phyloP scores from a whole-genome alignment of 2,888 invertebrate genomes.

The Ennomos quercinarius region DNA sequence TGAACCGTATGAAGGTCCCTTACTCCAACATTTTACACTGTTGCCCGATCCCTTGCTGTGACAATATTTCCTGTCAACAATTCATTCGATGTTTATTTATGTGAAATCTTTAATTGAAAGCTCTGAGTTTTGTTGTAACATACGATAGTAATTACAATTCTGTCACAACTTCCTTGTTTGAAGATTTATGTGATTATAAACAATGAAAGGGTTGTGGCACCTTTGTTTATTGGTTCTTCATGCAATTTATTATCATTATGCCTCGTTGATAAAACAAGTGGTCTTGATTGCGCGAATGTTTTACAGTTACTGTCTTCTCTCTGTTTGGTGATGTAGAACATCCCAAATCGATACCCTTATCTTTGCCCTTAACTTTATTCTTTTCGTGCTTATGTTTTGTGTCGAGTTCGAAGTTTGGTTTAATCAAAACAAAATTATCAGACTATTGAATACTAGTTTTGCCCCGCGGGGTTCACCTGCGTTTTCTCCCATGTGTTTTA shows the following conservation, averaged over 20 bases:
- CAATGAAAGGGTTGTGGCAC: conserved; percentile 9
- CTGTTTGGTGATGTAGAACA: too few relatives aligned
- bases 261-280: neutral
- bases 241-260: conserved; percentile 7
- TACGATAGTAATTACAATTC: conserved; percentile 26
- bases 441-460: too few relatives aligned
- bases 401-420: too few relatives aligned
- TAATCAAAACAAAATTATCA: too few relatives aligned
- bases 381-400: too few relatives aligned
- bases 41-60: conserved; percentile 57
- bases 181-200: conserved; percentile 27
- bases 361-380: too few relatives aligned
- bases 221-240: conserved; percentile 12
- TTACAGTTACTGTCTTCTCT: neutral
- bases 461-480: too few relatives aligned
- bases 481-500: too few relatives aligned
- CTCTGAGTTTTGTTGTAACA: conserved; percentile 38
- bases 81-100: conserved; percentile 58
- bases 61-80: conserved; percentile 62
- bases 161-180: conserved; percentile 30
- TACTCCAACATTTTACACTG: conserved; percentile 5
- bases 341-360: too few relatives aligned
- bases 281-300: conserved; percentile 3
- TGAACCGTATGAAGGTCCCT: too few relatives aligned
- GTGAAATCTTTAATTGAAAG: conserved; percentile 58